Evolutionary conservation across 2,113 vertebrate species (phyloP), one percentile per base, ranked within the genome.

Genomic region (Lasiurus cinereus): DNA sequence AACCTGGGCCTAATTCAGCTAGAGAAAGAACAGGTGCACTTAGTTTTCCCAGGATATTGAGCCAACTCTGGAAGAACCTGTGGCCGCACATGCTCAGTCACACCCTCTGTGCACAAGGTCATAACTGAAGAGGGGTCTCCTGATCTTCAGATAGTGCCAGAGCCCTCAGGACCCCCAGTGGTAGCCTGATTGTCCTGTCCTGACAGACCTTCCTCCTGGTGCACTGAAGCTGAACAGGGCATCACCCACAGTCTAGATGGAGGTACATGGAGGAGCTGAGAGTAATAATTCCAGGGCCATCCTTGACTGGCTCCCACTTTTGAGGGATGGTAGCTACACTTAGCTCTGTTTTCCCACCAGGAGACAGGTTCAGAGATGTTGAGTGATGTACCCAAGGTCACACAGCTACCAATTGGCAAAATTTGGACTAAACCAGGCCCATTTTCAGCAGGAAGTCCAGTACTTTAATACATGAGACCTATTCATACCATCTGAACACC

Each of bases 1-100:
- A 50, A 54, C 6, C 22, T 33, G 19, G 8, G 27, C 39, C 19
- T 59, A 52, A 10, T 27, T 29, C 74, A 19, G 15, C 24, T 8
- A 6, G 19, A 92, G 36, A 19, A 87, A 48, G 43, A 39, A 0
- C 2, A 4, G 56, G 18, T 66, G 29, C 56, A 84, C 27, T 22
- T 19, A 88, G 27, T 48, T 19, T 2, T 54, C 74, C 39, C 27
- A 43, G 46, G 78, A 69, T 31, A 18, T 1, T 10, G 21, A 15
- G 24, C 16, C 69, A 39, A 8, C 1, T 36, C 13, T 79, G 62
- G 43, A 85, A 73, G 4, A 43, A 48, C 16, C 36, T 15, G 21
- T 18, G 78, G 22, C 27, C 21, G 0, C 13, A 13, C 0, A 6
- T 3, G 8, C 39, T 62, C n/a, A 15, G 18, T 9, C n/a, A 12